Percentiles rank a stretch among this genome's conserved stretches.
Evolutionary conservation across 2,113 vertebrate species (phyloP).

Genomic region (Camelus dromedarius): DNA sequence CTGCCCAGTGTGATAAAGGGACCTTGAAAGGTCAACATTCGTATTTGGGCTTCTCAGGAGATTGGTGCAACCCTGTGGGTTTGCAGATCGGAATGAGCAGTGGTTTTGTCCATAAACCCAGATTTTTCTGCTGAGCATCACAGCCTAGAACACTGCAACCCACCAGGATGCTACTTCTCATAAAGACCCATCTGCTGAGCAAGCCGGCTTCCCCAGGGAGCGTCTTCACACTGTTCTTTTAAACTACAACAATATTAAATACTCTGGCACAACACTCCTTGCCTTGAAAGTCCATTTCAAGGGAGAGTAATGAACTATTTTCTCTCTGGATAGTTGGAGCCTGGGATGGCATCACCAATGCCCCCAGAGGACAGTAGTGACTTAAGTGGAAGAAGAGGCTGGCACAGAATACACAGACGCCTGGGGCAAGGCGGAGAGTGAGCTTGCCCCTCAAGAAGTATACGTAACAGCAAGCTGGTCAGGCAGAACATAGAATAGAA

Average conservation of each 20-base stretch:
- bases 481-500: not conserved
- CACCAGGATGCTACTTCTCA: not conserved
- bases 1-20: not conserved
- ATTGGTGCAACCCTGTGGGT: not conserved
- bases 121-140: not conserved
- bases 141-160: not conserved
- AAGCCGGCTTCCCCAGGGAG: not conserved
- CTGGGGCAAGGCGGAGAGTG: not conserved
- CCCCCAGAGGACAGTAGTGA: not conserved
- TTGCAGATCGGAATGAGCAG: not conserved
- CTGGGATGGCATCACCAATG: not conserved
- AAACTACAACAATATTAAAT: not conserved
- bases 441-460: accelerated
- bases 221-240: not conserved
- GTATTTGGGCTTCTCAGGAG: not conserved
- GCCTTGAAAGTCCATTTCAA: not conserved
- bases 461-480: not conserved
- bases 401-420: not conserved
- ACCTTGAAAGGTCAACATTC: not conserved
- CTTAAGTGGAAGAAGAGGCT: not conserved
- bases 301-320: not conserved
- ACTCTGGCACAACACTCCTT: not conserved
- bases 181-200: not conserved
- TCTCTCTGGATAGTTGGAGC: not conserved
- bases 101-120: not conserved